A percentile compares a stretch with the other conserved stretches of the same genome.
Conservation (phyloP, 2,888 invertebrate genomes). For the Hypomecis atomaria region DNA sequence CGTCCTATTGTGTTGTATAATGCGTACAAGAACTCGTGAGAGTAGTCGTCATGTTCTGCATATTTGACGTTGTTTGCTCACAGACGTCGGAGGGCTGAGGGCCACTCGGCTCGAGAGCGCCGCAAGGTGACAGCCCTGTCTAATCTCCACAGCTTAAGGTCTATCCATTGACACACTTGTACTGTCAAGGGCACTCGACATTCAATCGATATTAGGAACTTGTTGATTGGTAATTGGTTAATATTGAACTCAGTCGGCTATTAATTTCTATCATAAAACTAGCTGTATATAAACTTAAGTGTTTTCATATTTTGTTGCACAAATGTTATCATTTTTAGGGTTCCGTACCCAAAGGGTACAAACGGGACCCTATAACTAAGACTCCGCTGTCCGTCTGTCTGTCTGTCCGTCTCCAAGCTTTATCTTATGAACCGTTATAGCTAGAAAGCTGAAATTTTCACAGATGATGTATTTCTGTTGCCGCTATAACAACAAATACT, state of each 20-base stretch:
- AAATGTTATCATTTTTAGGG: no score
- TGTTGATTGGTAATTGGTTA: constrained; percentile 40
- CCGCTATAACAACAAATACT: no score
- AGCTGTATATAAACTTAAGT: no score
- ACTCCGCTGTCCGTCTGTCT: no score
- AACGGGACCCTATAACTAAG: no score
- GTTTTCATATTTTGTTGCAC: no score
- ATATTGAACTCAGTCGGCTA: constrained; percentile 1
- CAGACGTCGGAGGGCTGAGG: constrained; percentile 59
- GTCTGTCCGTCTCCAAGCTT: no score
- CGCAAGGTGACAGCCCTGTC: constrained; percentile 74
- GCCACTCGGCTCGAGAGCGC: constrained; percentile 74
- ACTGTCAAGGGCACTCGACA: constrained; percentile 41
- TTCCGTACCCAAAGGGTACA: no score
- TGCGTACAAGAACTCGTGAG: constrained; percentile 31
- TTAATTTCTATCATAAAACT: constrained; percentile 1
- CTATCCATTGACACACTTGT: constrained; percentile 63
- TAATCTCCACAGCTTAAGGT: constrained; percentile 72
- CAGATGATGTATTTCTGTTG: no score
- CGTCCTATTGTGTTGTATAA: constrained; percentile 27
- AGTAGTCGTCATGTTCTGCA: constrained; percentile 58
- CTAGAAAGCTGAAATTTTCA: no score
- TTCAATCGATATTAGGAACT: constrained; percentile 42
- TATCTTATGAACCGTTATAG: no score
- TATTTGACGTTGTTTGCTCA: constrained; percentile 76